phyloP scores from a whole-genome alignment of 2,888 invertebrate genomes.

The Andrena hattorfiana region DNA sequence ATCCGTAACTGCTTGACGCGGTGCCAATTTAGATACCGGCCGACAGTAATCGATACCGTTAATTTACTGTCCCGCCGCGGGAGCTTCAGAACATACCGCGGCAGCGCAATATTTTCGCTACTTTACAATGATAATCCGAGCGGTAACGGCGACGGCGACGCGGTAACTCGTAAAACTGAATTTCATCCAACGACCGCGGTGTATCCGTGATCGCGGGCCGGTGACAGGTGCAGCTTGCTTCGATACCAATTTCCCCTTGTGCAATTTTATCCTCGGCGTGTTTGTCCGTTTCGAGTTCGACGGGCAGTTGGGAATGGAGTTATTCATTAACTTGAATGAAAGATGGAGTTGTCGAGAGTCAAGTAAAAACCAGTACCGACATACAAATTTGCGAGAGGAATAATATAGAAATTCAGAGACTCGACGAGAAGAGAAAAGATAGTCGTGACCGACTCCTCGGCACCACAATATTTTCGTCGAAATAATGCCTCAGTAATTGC shows the following conservation, averaged over 20 bases:
- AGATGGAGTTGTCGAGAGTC: too few relatives aligned
- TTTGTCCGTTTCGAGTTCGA: background rate
- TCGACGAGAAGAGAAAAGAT: too few relatives aligned
- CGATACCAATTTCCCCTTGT: too few relatives aligned
- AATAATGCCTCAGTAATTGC: background rate
- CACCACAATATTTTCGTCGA: background rate
- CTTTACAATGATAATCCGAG: slow-evolving; percentile 16
- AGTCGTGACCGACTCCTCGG: too few relatives aligned
- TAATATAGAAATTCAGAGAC: too few relatives aligned
- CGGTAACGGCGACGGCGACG: background rate
- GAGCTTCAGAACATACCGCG: slow-evolving; percentile 8
- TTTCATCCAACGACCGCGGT: background rate
- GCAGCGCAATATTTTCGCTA: slow-evolving; percentile 19
- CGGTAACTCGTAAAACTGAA: background rate
- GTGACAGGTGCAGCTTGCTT: background rate
- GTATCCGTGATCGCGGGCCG: background rate
- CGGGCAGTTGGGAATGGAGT: background rate
- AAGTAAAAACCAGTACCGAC: too few relatives aligned
- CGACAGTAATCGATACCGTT: slow-evolving; percentile 40
- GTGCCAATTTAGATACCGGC: slow-evolving; percentile 50
- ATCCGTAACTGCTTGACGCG: slow-evolving; percentile 46
- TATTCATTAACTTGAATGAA: background rate
- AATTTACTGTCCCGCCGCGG: slow-evolving; percentile 24
- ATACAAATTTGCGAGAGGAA: too few relatives aligned
- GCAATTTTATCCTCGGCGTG: background rate